Percentiles rank a stretch among this genome's conserved stretches.
These are phyloP conservation scores for Conus ventricosus DNA, from an alignment of 1,140 invertebrate species.

Conservation along the genomic window DNA sequence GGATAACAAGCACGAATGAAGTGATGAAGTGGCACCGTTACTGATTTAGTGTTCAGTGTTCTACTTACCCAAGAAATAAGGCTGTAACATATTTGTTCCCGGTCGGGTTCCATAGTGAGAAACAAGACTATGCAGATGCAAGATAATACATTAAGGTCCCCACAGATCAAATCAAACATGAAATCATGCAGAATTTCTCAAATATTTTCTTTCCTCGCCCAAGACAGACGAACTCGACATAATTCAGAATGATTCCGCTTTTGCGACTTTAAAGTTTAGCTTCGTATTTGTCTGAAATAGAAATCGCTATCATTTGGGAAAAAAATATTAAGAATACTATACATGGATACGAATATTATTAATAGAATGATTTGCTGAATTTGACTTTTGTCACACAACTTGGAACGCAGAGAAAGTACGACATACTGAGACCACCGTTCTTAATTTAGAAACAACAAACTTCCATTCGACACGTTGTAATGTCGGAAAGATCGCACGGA, in stretches of 20 bases:
- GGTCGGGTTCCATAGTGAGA: conserved; percentile 45
- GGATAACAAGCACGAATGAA: too few species aligned
- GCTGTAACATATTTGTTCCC: conserved; percentile 65
- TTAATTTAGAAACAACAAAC: conserved; percentile 30
- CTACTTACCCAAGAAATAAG: conserved; percentile 64
- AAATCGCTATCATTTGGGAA: too few species aligned
- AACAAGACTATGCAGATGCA: not conserved
- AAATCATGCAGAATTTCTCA: conserved; percentile 28
- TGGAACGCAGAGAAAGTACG: not conserved
- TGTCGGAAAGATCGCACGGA: not conserved
- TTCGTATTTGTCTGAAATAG: not conserved
- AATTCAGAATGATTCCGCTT: not conserved
- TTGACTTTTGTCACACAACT: too few species aligned
- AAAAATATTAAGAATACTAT: too few species aligned
- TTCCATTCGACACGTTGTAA: conserved; percentile 17
- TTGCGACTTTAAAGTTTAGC: not conserved
- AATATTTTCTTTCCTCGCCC: conserved; percentile 7
- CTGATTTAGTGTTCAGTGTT: too few species aligned
- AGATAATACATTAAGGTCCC: not conserved
- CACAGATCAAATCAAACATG: not conserved
- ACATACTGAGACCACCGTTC: not conserved
- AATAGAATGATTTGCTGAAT: too few species aligned
- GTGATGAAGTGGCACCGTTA: too few species aligned
- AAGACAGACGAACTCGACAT: not conserved
- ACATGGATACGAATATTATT: too few species aligned